Evolutionary conservation across 2,113 vertebrate genomes (phyloP).

Genomic region (Ptyas mucosa): DNA sequence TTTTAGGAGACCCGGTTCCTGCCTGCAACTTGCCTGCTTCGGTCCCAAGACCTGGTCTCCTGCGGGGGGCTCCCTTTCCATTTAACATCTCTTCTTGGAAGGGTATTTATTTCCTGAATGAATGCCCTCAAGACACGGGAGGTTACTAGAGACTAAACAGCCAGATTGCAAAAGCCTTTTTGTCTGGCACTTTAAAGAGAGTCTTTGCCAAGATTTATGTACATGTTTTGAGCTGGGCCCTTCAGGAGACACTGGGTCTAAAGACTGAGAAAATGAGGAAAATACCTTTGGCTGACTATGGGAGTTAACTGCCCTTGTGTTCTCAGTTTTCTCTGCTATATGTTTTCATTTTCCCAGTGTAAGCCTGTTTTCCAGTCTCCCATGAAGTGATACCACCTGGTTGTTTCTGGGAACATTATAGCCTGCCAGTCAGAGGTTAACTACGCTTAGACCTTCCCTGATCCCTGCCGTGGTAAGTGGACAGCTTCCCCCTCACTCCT

Average conservation of each 20-base stretch:
- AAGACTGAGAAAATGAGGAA: slow-evolving; percentile 52
- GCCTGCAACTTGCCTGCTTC: neutral
- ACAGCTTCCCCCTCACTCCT: neutral
- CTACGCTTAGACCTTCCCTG: slow-evolving; percentile 10
- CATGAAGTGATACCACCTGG: slow-evolving; percentile 54
- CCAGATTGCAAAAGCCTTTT: slow-evolving; percentile 28
- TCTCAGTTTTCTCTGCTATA: slow-evolving; percentile 12
- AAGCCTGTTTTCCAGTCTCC: slow-evolving; percentile 5
- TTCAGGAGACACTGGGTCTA: slow-evolving; percentile 48
- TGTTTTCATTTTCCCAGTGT: slow-evolving; percentile 27
- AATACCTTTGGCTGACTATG: slow-evolving; percentile 47
- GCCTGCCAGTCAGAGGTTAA: slow-evolving; percentile 54
- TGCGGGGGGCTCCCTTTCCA: neutral
- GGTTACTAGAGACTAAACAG: slow-evolving; percentile 41
- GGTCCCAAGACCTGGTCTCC: neutral
- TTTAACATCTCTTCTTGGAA: slow-evolving; percentile 1
- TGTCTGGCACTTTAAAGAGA: slow-evolving; percentile 59
- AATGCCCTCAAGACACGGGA: slow-evolving; percentile 35
- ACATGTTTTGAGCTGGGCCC: slow-evolving; percentile 33
- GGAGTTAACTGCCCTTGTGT: slow-evolving; percentile 49
- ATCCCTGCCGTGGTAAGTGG: neutral
- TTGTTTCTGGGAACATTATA: slow-evolving; percentile 58
- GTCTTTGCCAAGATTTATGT: slow-evolving; percentile 51
- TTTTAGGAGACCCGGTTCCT: neutral
- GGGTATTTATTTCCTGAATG: slow-evolving; percentile 20